phyloP scores from a whole-genome alignment of 2,797 vertebrate species.

The Delichon dasypus region DNA sequence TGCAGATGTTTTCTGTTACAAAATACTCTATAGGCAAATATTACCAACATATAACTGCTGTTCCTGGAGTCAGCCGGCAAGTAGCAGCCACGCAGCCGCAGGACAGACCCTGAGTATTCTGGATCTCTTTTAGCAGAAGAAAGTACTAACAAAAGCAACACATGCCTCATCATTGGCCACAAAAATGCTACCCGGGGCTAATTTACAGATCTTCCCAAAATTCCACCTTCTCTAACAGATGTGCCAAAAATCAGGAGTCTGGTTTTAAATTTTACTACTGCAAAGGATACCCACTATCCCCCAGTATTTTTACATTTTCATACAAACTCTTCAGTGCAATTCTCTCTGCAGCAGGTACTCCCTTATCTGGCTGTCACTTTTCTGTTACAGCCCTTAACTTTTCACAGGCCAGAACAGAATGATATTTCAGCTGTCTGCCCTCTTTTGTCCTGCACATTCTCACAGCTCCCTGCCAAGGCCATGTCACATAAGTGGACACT shows the following conservation, averaged over 20 bases:
- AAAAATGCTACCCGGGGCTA: not conserved
- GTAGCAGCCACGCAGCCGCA: not conserved
- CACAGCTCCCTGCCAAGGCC: not conserved
- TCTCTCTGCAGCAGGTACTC: not conserved
- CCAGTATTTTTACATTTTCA: not conserved
- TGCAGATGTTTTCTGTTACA: conserved; percentile 66
- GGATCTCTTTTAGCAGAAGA: not conserved
- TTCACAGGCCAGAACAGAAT: not conserved
- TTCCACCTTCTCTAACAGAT: not conserved
- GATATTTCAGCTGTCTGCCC: rapidly evolving
- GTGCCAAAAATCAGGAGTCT: not conserved
- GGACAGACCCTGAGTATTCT: not conserved
- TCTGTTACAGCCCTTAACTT: not conserved
- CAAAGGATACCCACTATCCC: not conserved
- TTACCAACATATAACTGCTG: conserved; percentile 6
- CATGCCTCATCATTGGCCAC: not conserved
- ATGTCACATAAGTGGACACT: rapidly evolving
- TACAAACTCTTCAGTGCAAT: not conserved
- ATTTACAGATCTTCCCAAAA: not conserved
- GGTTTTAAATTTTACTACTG: not conserved
- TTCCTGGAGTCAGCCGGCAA: conserved; percentile 13
- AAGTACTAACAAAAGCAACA: not conserved
- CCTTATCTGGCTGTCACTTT: not conserved
- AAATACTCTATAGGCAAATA: conserved; percentile 58
- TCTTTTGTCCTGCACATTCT: not conserved